Base-by-base conservation (phyloP, 2,113 vertebrate species). In the Neofelis nebulosa region DNA sequence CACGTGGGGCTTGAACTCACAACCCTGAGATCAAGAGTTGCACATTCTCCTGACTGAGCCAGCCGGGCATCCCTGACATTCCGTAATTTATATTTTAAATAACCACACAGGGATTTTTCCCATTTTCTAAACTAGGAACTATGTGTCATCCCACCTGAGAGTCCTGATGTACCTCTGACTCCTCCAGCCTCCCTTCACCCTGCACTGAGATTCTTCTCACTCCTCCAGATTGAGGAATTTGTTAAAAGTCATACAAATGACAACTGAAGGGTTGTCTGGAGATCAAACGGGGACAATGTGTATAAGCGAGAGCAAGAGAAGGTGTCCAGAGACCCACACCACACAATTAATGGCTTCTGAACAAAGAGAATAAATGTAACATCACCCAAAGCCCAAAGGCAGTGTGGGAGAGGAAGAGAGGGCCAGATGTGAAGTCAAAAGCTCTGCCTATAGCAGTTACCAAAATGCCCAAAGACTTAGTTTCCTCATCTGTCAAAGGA, bases 131-230 rank as follows among this genome's bases (percentile, higher is more conserved):
- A 55, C 41, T 73, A 88, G 61, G 63, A n/a, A 13, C 41, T 2
- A 7, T 55, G 21, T 14, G 9, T 36, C 57, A 48, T 82, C 8
- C 7, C 31, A 1, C 41, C 57, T 73, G 18, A 48, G 25, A 3
- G 31, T 33, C 33, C 36, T n/a, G 41, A 38, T 55, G 55, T 27
- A 13, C 10, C 52, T 36, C 33, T 36, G 15, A 8, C 55, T 48
- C 55, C 74, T 52, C 95, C 63, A 69, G 52, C 29, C 48, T 27
- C 14, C 45, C n/a, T 63, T 55, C 7, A 0, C 5, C 38, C 25
- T 33, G 25, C 2, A 0, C 2, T 1, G 7, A 29, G 76, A 25
- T 5, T 3, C 7, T 29, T 13, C 8, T 41, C 52, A 23, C 27
- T 13, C n/a, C n/a, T 61, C 12, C 45, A 21, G 23, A 6, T 0